Evolutionary conservation across 2,113 vertebrate genomes (phyloP).

Genomic region (Neodontobutis hainanensis): DNA sequence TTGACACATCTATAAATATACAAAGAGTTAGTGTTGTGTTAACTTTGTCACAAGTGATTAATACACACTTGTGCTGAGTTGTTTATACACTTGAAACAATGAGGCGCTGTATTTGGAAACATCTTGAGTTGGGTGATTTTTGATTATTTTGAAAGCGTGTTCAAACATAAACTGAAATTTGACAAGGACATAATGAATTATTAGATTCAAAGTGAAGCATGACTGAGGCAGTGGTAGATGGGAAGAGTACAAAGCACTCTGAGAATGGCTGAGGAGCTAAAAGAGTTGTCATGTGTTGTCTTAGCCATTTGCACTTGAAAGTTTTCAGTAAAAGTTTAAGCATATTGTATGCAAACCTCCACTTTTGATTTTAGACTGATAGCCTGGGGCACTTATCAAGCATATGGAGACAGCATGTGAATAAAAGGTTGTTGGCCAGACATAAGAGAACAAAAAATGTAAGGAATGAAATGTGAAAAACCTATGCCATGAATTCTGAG

Average conservation of each 20-base stretch:
- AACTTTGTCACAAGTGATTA: conserved; percentile 44
- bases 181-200: conserved; percentile 39
- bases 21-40: conserved; percentile 28
- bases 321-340: not conserved
- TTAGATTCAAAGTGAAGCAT: conserved; percentile 23
- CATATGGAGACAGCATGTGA: conserved; percentile 67
- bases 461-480: conserved; percentile 59
- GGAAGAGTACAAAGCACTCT: conserved; percentile 19
- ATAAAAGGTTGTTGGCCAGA: conserved; percentile 57
- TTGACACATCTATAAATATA: conserved; percentile 32
- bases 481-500: conserved; percentile 58
- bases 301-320: not conserved
- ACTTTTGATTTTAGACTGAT: conserved; percentile 26
- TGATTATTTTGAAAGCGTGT: conserved; percentile 44
- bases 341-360: not conserved
- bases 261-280: not conserved
- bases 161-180: conserved; percentile 27
- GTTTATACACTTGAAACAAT: conserved; percentile 44
- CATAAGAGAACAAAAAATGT: conserved; percentile 54
- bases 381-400: conserved; percentile 29
- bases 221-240: conserved; percentile 20
- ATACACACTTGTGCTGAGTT: conserved; percentile 16
- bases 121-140: conserved; percentile 30
- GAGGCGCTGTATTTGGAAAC: conserved; percentile 35
- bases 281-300: not conserved